Conservation (phyloP, 1,140 invertebrate species). For the Parasteatoda tepidariorum region DNA sequence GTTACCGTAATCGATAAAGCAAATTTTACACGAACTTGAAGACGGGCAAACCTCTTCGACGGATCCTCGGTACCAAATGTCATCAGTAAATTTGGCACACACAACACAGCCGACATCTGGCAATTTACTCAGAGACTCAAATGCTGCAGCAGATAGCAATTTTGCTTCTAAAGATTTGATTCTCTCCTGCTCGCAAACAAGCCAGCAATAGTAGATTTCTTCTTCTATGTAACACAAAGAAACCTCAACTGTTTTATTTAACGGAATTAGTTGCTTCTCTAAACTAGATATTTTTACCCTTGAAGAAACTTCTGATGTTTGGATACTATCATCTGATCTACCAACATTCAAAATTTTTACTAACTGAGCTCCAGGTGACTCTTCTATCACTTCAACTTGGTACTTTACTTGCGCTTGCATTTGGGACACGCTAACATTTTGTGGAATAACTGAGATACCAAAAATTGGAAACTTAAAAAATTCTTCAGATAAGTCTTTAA, state of each 20-base stretch:
- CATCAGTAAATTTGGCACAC: constrained; percentile 24
- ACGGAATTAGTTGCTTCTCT: neutral
- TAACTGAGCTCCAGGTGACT: neutral
- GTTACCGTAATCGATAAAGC: constrained; percentile 32
- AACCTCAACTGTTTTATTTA: neutral
- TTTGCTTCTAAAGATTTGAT: neutral
- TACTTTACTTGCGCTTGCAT: neutral
- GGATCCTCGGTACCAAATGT: constrained; percentile 20
- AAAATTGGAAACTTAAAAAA: constrained; percentile 12
- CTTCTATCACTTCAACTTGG: neutral
- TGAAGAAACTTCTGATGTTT: neutral
- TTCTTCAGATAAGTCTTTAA: constrained; percentile 22
- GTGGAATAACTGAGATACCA: neutral
- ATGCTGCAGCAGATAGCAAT: neutral
- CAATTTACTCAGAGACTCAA: neutral
- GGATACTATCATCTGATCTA: constrained; percentile 1
- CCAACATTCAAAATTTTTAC: neutral
- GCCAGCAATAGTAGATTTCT: neutral
- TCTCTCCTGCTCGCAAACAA: neutral
- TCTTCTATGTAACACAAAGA: neutral
- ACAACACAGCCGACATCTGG: constrained; percentile 2
- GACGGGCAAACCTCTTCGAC: neutral
- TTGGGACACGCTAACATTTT: neutral
- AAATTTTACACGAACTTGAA: neutral
- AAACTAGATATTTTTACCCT: constrained; percentile 3